Evolutionary conservation across 2,113 vertebrate species (phyloP), one percentile per base, ranked within the genome.

Genomic region (Apteryx mantelli): DNA sequence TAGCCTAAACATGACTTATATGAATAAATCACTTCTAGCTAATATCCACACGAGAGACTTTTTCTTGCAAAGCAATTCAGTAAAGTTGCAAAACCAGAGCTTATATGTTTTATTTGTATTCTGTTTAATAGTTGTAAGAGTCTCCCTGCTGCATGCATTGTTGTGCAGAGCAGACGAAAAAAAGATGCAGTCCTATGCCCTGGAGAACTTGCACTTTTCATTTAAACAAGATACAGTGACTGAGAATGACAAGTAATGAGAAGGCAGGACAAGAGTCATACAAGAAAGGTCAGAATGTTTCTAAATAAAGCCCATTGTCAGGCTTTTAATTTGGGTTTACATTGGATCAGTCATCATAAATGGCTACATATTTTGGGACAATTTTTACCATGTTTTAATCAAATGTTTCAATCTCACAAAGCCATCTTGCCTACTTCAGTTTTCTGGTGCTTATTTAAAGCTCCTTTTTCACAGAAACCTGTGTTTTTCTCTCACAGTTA

Each of bases 231-330:
- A 93, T 96, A 81, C 91, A 95, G 91, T 96, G 96, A 97, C 96
- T 91, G 83, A 97, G 94, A 97, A 79, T 95, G 97, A 97, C 96
- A 97, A 97, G 95, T 82, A 96, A 95, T 0, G 8, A 94, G 93
- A 93, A 82, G 55, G 93, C 84, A 97, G 91, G 87, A 97, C 89
- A 89, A 80, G 38, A 95, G 89, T 94, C 89, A 79, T 93, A 96
- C 11, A 8, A 95, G 60, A 95, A 83, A 92, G 90, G 95, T 97
- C 94, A 80, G 60, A 56, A 78, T 66, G 32, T 77, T 97, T 94
- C 91, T 91, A 97, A 97, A 95, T 96, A 96, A 95, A 96, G 48
- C 68, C 88, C 38, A 96, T 95, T 95, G 91, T 96, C 64, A 55
- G 89, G 68, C 68, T 91, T 88, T 97, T 91, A 95, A 91, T 91